Percentiles rank a stretch among this genome's conserved stretches.
Conservation (phyloP, 2,888 invertebrate genomes). For the Muscina levida region DNA sequence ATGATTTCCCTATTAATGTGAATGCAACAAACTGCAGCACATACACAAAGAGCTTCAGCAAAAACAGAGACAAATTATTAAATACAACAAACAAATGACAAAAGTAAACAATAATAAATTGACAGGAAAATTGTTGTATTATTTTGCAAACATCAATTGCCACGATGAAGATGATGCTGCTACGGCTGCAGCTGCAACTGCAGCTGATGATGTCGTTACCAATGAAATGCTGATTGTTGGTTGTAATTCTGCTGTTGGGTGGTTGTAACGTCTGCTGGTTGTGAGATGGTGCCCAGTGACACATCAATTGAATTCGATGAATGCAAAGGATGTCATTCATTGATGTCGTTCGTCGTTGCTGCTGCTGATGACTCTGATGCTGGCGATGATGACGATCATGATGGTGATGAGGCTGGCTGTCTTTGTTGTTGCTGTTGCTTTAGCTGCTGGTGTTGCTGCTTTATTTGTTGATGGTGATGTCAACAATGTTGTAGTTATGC, state of each 20-base stretch:
- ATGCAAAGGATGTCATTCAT: background rate
- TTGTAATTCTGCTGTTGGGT: too few relatives aligned
- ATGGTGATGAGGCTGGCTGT: too few relatives aligned
- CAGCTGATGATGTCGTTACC: too few relatives aligned
- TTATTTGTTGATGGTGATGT: background rate
- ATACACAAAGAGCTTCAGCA: too few relatives aligned
- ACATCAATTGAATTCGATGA: slow-evolving; percentile 18
- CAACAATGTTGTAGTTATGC: background rate
- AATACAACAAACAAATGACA: slow-evolving; percentile 4
- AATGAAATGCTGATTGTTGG: too few relatives aligned
- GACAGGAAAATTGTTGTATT: slow-evolving; percentile 24
- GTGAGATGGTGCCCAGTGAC: background rate
- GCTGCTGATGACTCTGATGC: background rate
- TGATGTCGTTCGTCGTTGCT: background rate
- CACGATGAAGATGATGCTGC: background rate
- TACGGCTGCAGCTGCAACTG: background rate
- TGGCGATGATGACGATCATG: background rate
- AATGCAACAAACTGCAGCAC: too few relatives aligned
- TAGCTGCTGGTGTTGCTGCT: too few relatives aligned
- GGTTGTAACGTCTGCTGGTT: too few relatives aligned
- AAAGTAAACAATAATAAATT: slow-evolving; percentile 23
- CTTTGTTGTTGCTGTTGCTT: background rate
- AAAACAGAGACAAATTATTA: background rate
- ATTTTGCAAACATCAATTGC: background rate
- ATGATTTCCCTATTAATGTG: too few relatives aligned